Conservation (phyloP, 2,888 invertebrate genomes). For the Asteroscopus sphinx region DNA sequence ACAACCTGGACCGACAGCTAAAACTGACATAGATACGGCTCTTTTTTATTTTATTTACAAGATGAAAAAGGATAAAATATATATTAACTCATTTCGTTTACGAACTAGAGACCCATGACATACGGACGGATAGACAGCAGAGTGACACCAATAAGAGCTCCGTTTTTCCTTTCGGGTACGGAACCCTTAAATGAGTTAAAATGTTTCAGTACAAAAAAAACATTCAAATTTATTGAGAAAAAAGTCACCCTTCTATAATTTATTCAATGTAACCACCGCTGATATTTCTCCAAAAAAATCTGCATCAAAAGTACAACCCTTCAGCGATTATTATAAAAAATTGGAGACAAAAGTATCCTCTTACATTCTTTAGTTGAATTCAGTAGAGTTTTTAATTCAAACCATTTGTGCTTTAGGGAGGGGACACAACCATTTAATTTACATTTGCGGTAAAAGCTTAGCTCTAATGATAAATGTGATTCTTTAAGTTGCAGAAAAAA, state of each 20-base stretch:
- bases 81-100: too few species aligned
- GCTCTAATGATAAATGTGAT: constrained; percentile 53
- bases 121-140: too few species aligned
- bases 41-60: too few species aligned
- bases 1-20: too few species aligned
- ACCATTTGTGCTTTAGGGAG: constrained; percentile 51
- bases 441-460: constrained; percentile 60
- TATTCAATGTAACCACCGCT: constrained; percentile 7
- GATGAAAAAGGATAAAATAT: too few species aligned
- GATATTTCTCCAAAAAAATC: constrained; percentile 26
- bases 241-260: neutral
- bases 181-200: too few species aligned
- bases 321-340: constrained; percentile 30
- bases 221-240: neutral
- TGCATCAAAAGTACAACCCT: constrained; percentile 24
- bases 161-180: too few species aligned
- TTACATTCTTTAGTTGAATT: constrained; percentile 47
- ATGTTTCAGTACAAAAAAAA: neutral
- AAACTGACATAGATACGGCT: too few species aligned
- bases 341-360: constrained; percentile 38
- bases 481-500: constrained; percentile 25
- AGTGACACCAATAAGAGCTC: too few species aligned
- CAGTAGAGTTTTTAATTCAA: constrained; percentile 54
- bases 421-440: constrained; percentile 62
- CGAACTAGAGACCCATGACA: too few species aligned